Conservation (phyloP, 2,113 vertebrate species). For the Neolamprologus devosi region DNA sequence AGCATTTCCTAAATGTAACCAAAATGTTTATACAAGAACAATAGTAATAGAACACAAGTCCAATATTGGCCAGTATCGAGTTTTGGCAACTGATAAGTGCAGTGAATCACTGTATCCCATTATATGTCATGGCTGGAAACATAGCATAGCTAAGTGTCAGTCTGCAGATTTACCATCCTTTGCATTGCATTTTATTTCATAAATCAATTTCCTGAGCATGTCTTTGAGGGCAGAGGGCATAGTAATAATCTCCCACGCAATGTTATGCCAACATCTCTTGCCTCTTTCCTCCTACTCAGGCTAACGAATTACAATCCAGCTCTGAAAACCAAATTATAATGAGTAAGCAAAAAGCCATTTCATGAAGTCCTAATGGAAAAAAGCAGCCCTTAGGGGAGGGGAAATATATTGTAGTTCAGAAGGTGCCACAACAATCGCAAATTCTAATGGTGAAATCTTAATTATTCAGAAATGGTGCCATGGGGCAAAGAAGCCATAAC, state of each 20-base stretch:
- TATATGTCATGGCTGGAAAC: background rate
- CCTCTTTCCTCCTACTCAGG: background rate
- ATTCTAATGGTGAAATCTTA: constrained; percentile 45
- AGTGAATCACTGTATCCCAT: background rate
- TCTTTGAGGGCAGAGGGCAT: constrained; percentile 5
- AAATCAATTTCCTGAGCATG: constrained; percentile 14
- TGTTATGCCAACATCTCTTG: background rate
- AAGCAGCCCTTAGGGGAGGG: constrained; percentile 14
- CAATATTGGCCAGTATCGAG: background rate
- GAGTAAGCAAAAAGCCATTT: constrained; percentile 44
- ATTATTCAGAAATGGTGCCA: constrained; percentile 26
- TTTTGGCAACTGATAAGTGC: background rate
- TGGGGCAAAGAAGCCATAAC: background rate
- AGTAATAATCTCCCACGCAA: background rate
- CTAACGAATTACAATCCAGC: constrained; percentile 25
- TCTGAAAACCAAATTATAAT: constrained; percentile 37
- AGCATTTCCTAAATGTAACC: background rate
- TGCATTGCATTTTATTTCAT: background rate
- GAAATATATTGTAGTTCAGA: constrained; percentile 22
- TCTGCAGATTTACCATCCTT: background rate
- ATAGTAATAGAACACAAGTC: background rate
- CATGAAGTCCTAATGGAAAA: constrained; percentile 35
- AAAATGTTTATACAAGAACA: background rate
- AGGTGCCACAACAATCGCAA: background rate
- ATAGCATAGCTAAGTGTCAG: background rate